Evolutionary conservation across 2,888 invertebrate genomes (phyloP).

Genomic region (Labia minor): DNA sequence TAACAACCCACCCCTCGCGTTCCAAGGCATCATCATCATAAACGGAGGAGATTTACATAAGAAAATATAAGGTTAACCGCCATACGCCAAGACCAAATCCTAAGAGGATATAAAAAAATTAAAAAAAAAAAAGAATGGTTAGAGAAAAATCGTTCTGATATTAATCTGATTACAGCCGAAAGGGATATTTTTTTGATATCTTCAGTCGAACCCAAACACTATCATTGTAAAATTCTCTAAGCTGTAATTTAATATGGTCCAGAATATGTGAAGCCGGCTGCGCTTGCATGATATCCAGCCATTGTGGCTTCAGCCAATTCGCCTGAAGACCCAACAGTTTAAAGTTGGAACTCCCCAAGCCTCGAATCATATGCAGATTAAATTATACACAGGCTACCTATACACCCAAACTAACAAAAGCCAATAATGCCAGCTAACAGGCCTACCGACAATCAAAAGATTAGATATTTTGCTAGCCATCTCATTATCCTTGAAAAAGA

Average conservation of each 20-base stretch:
- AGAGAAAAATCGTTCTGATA: slow-evolving; percentile 8
- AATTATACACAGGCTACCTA: not conserved
- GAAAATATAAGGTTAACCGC: slow-evolving; percentile 3
- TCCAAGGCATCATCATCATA: not conserved
- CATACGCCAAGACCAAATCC: slow-evolving; percentile 13
- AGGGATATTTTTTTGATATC: slow-evolving; percentile 7
- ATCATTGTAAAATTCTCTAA: slow-evolving; percentile 13
- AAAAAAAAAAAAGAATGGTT: not conserved
- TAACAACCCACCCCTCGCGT: slow-evolving; percentile 3
- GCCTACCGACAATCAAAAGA: not conserved
- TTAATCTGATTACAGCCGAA: slow-evolving; percentile 13
- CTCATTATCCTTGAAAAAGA: no score
- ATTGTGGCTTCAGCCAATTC: not conserved
- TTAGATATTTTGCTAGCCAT: not conserved
- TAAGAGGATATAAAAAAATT: not conserved
- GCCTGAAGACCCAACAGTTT: not conserved
- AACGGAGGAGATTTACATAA: slow-evolving; percentile 13
- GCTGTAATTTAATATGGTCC: slow-evolving; percentile 13
- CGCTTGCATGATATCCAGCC: not conserved
- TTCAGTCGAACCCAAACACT: not conserved
- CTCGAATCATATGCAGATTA: slow-evolving; percentile 13
- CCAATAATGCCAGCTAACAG: not conserved
- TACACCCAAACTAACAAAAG: not conserved
- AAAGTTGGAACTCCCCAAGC: not conserved
- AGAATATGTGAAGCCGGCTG: not conserved